phyloP scores from a whole-genome alignment of 2,888 invertebrate genomes.

The Drosophila anomelani region DNA sequence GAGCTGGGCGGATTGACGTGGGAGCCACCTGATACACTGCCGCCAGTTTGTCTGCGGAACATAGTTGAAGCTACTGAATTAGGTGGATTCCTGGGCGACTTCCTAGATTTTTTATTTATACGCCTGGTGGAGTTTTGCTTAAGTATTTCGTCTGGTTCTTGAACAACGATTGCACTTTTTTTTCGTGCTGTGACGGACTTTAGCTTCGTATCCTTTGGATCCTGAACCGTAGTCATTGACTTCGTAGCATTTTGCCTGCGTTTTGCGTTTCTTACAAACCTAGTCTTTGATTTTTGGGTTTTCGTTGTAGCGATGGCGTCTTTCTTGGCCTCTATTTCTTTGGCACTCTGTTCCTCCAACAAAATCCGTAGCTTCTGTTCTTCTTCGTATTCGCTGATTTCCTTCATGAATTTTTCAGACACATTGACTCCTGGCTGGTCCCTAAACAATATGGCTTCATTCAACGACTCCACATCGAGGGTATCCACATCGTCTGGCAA shows the following conservation, averaged over 20 bases:
- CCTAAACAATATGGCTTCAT: slow-evolving; percentile 70
- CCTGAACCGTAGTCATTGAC: background rate
- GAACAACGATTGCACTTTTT: background rate
- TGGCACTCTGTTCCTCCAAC: slow-evolving; percentile 44
- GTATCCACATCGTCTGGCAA: slow-evolving; percentile 25
- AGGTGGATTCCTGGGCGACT: background rate
- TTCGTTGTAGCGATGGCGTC: background rate
- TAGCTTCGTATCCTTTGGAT: background rate
- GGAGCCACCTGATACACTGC: background rate
- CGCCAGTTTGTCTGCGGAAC: background rate
- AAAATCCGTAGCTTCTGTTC: slow-evolving; percentile 40
- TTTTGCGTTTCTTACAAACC: background rate
- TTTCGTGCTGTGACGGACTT: background rate
- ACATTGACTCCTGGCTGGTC: slow-evolving; percentile 60
- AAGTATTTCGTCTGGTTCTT: background rate
- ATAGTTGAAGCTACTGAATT: background rate
- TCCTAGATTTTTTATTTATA: background rate
- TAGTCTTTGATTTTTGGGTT: background rate
- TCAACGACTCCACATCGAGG: slow-evolving; percentile 63
- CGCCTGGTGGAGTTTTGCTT: background rate
- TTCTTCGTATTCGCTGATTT: slow-evolving; percentile 68
- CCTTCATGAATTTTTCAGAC: slow-evolving; percentile 2
- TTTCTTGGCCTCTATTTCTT: background rate
- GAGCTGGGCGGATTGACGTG: background rate
- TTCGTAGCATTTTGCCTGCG: background rate